A percentile compares a stretch with the other conserved stretches of the same genome.
Evolutionary conservation across 2,888 invertebrate genomes (phyloP).

Genomic region (Ormyrus pomaceus): DNA sequence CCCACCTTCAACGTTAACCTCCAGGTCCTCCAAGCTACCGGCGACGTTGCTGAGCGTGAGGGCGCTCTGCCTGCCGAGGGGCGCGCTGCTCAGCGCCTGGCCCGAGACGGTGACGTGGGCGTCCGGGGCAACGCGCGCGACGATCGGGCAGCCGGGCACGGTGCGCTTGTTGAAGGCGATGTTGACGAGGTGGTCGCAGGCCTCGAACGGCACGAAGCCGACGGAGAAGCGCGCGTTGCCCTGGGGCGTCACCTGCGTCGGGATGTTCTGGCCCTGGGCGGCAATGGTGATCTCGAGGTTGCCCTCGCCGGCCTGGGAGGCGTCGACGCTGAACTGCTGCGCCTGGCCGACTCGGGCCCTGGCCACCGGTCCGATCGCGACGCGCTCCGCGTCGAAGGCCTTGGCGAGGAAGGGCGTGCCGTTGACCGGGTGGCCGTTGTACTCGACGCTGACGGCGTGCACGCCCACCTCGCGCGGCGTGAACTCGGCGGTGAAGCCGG

Average conservation of each 20-base stretch:
- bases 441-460: constrained; percentile 92
- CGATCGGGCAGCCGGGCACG: constrained; percentile 93
- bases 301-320: constrained; percentile 97
- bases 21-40: constrained; percentile 93
- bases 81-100: constrained; percentile 77
- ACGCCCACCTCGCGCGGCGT: constrained; percentile 95
- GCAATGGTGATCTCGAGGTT: constrained; percentile 98
- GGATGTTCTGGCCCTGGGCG: constrained; percentile 93
- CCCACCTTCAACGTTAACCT: constrained; percentile 96
- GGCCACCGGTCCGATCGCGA: constrained; percentile 88
- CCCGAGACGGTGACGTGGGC: constrained; percentile 80
- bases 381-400: constrained; percentile 94
- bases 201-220: constrained; percentile 95
- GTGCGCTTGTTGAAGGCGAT: constrained; percentile 97
- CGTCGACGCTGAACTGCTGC: constrained; percentile 96
- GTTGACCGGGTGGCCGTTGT: constrained; percentile 91
- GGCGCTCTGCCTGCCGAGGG: constrained; percentile 73
- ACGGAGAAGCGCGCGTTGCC: constrained; percentile 95
- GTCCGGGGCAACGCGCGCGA: constrained; percentile 85
- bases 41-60: constrained; percentile 82
- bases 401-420: constrained; percentile 94
- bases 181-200: constrained; percentile 95
- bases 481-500: constrained; percentile 93
- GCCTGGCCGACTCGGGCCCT: constrained; percentile 91
- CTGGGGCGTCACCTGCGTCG: constrained; percentile 95